Conservation (phyloP, 2,888 invertebrate genomes). For the Erebia aethiops region DNA sequence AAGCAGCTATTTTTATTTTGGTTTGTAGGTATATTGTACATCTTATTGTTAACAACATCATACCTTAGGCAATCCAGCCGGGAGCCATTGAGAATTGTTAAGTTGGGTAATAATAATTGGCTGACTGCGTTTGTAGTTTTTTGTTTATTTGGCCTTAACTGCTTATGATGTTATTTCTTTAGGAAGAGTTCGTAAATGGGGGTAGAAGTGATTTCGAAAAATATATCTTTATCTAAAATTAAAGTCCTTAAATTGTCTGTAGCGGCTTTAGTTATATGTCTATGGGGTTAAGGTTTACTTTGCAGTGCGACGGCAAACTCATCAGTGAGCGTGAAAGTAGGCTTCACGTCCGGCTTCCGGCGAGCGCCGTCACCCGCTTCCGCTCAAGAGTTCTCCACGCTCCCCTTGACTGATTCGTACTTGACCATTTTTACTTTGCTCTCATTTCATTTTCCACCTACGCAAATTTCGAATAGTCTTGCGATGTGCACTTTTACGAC, state of each 20-base stretch:
- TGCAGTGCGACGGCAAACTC: conserved; percentile 41
- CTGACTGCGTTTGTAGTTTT: conserved; percentile 4
- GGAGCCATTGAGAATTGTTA: not conserved
- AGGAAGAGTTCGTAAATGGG: not conserved
- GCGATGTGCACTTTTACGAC: not conserved
- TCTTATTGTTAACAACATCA: not conserved
- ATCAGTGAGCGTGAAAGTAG: conserved; percentile 68
- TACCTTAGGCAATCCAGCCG: not conserved
- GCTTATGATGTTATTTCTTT: not conserved
- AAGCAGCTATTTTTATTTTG: not conserved
- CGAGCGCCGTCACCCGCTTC: conserved; percentile 59
- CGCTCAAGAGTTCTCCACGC: conserved; percentile 54
- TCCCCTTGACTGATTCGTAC: conserved; percentile 43
- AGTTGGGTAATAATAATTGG: not conserved
- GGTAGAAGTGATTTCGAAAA: conserved; percentile 8
- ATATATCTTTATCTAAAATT: conserved; percentile 1
- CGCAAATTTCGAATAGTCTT: conserved; percentile 7
- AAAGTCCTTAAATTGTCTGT: not conserved
- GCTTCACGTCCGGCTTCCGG: conserved; percentile 61
- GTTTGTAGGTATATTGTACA: no score
- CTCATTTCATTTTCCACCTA: conserved; percentile 26
- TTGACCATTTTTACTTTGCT: conserved; percentile 39
- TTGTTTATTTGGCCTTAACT: not conserved
- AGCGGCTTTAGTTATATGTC: conserved; percentile 5
- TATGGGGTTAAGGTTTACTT: conserved; percentile 21